Evolutionary conservation across 2,113 vertebrate genomes (phyloP), one percentile per base, ranked within the genome.

Genomic region (Spermophilus dauricus): DNA sequence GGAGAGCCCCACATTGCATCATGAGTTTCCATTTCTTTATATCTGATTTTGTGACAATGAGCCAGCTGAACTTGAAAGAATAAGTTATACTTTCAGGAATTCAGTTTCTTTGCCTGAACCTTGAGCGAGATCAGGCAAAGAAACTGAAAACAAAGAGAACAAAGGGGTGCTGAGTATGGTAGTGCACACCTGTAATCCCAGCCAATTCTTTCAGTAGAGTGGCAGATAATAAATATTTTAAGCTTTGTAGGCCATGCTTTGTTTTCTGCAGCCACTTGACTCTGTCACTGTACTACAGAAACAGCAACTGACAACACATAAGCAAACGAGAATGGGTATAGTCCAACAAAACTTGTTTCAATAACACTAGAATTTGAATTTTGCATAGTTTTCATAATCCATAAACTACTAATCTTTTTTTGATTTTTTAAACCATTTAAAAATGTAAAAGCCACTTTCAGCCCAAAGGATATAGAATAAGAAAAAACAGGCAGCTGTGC

Each of bases 11-110:
- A 53, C 39, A 56, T 17, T 58, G 14, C 48, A 37, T 65, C 73
- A n/a, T 22, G 34, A 78, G 86, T 63, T 87, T 91, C 39, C 17
- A n/a, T 72, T 89, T 75, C 73, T 96, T 53, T 84, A 37, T 69
- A 45, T 28, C 28, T 80, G 72, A 30, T 56, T 69, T 91, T 76
- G n/a, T 93, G 13, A 75, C 32, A 75, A 94, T 78, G 6, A 61
- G 39, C 18, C 24, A 22, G n/a, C 30, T 90, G 51, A 45, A 45
- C 42, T 45, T 45, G 42, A 73, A 42, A 34, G 24, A 92, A 63
- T 32, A 61, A 39, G 4, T 73, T 77, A 11, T 13, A 26, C 45
- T 61, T 18, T 56, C 24, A 82, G 45, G 48, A 39, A 16, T 53
- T 70, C 67, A 37, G 2, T 87, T 77, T 83, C 85, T 93, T 83